Conservation (phyloP, 2,797 vertebrate genomes). For the Propithecus deckenii region DNA sequence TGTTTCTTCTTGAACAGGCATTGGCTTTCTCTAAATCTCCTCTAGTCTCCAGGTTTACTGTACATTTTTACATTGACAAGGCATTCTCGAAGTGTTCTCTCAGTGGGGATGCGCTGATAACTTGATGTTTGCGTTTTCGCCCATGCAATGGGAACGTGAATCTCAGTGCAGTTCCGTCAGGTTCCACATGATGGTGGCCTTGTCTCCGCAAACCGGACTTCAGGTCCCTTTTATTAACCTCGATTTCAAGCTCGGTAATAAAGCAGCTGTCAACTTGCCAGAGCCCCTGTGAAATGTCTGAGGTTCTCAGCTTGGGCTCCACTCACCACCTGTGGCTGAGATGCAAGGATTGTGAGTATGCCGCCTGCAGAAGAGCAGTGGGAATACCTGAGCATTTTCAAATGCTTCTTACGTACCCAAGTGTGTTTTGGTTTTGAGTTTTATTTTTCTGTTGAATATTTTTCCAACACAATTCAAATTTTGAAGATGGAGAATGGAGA, state of each 20-base stretch:
- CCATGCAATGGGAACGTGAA: neutral
- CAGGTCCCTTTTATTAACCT: neutral
- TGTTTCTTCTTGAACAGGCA: neutral
- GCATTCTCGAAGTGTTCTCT: neutral
- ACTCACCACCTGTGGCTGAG: neutral
- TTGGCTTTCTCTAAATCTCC: neutral
- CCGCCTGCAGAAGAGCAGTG: fast-evolving
- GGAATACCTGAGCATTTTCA: no score
- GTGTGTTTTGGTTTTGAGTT: neutral
- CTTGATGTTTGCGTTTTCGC: neutral
- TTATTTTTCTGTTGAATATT: neutral
- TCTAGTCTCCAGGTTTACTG: neutral
- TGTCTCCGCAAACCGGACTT: conserved; percentile 64
- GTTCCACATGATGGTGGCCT: conserved; percentile 78
- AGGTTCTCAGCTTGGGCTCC: neutral
- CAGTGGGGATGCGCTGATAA: fast-evolving
- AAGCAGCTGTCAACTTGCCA: neutral
- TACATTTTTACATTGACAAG: neutral
- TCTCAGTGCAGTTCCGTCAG: conserved; percentile 67
- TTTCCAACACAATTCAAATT: neutral
- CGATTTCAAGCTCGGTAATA: neutral
- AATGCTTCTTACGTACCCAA: neutral
- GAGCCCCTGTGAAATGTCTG: neutral
- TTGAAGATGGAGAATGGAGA: neutral
- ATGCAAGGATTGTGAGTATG: fast-evolving